Percentiles rank a stretch among this genome's conserved stretches.
Conservation (phyloP, 64 coral and sea anemone genomes). For the Stylophora pistillata region DNA sequence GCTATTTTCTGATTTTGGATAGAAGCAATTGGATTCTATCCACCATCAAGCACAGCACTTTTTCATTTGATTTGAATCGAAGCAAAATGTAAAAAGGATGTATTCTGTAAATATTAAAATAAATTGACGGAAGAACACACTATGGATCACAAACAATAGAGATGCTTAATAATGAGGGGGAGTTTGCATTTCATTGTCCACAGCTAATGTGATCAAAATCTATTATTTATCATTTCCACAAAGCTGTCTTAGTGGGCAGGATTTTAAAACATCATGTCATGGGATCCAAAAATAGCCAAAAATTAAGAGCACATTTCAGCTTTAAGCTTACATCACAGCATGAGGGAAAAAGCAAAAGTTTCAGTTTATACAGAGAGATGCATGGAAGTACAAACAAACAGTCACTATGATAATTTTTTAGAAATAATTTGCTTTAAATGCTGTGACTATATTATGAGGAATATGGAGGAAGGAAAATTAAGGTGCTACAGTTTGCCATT, state of each 20-base stretch:
- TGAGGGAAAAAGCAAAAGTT: not conserved
- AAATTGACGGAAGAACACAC: not conserved
- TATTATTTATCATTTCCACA: constrained; percentile 13
- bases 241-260: not conserved
- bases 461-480: too few species aligned
- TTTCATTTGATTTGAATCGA: constrained; percentile 1
- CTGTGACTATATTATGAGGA: too few species aligned
- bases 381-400: too few species aligned
- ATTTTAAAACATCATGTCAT: not conserved
- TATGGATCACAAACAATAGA: not conserved
- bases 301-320: not conserved
- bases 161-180: not conserved
- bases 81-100: not conserved
- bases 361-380: too few species aligned
- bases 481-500: too few species aligned
- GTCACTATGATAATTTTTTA: too few species aligned
- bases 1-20: not conserved
- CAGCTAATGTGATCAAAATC: constrained; percentile 1
- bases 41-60: not conserved
- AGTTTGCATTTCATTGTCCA: constrained; percentile 28
- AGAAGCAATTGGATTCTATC: not conserved
- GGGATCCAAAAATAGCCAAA: not conserved
- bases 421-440: too few species aligned
- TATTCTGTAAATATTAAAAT: not conserved
- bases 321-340: not conserved